Evolutionary conservation across 1,140 invertebrate species (phyloP), one percentile per base, ranked within the genome.

Genomic region (Ostrea denselamellosa): DNA sequence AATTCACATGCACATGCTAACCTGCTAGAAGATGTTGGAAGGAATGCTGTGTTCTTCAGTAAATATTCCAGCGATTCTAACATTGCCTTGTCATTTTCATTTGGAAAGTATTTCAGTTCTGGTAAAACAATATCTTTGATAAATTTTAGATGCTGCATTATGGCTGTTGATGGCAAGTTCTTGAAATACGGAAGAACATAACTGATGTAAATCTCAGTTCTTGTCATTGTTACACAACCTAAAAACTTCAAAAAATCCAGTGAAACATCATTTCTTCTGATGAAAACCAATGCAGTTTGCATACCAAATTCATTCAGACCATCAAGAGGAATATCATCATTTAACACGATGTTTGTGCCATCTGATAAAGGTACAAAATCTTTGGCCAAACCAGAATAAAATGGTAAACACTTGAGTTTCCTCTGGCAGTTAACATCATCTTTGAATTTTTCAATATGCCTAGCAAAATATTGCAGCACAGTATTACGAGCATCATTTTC

Each of bases 101-200:
- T 52, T 5, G 17, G 19, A 51, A 10, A 22, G 17, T 19, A 52
- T 14, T 28, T 22, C 83, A 51, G 5, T 54, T 71, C 25, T 44
- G 9, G 19, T 0, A 86, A 14, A 65, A 53, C 9, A 85, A 2
- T 71, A 17, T 87, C 86, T 51, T 54, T 52, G 8, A 91, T 86
- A 81, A 86, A 87, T 12, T 83, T 25, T 19, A 92, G 14, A 81
- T 92, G 91, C 14, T 22, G 7, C 17, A 88, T 65, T 28, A 89
- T 87, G 4, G 28, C 82, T 62, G 2, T 17, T 19, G 83, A 83
- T 44, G 68, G 22, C 14, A 91, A 53, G 12, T 44, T 14, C 1
- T 88, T 14, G 65, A 91, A 87, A 4, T 87, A 25, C 28, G 71
- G 56, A 5, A 91, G 71, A 8, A 91, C 89, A 44, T 89, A 77